Conservation (phyloP, 2,113 vertebrate species). For the Cyphomyrus discorhynchus region DNA sequence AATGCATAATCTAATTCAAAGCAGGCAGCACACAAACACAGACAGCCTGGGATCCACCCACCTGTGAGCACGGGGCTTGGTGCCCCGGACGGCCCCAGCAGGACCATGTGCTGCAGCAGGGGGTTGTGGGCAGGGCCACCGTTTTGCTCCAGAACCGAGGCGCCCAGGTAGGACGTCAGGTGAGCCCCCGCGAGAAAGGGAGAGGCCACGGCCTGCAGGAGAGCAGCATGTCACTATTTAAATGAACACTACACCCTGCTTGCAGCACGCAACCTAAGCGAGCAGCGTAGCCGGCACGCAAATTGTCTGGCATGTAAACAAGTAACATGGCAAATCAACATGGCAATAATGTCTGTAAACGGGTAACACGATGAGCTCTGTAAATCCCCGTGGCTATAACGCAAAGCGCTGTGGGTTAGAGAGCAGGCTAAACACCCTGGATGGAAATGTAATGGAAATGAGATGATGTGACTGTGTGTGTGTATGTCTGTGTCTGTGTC, state of each 20-base stretch:
- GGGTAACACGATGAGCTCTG: neutral
- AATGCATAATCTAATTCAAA: neutral
- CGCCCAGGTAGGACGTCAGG: constrained; percentile 82
- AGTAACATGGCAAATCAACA: neutral
- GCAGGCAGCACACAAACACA: neutral
- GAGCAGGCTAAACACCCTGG: neutral
- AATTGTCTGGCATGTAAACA: neutral
- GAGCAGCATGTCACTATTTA: neutral
- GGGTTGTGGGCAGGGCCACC: constrained; percentile 70
- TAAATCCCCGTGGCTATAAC: neutral
- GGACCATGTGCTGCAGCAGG: constrained; percentile 88
- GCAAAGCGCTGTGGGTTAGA: neutral
- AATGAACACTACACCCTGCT: constrained; percentile 50
- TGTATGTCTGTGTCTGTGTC: neutral
- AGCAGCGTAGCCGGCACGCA: neutral
- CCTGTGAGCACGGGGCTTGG: constrained; percentile 76
- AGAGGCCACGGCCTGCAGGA: constrained; percentile 51
- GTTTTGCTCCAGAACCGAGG: constrained; percentile 73
- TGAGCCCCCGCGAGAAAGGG: constrained; percentile 76
- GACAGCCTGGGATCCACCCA: constrained; percentile 25
- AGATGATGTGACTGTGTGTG: neutral
- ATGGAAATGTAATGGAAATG: neutral
- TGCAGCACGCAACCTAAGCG: neutral
- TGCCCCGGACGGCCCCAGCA: constrained; percentile 76
- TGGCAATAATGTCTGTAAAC: neutral